A percentile compares a stretch with the other conserved stretches of the same genome.
These are phyloP conservation scores for Brachynemurus nebulosus DNA, from an alignment of 2,888 invertebrate species.

Conservation along the genomic window DNA sequence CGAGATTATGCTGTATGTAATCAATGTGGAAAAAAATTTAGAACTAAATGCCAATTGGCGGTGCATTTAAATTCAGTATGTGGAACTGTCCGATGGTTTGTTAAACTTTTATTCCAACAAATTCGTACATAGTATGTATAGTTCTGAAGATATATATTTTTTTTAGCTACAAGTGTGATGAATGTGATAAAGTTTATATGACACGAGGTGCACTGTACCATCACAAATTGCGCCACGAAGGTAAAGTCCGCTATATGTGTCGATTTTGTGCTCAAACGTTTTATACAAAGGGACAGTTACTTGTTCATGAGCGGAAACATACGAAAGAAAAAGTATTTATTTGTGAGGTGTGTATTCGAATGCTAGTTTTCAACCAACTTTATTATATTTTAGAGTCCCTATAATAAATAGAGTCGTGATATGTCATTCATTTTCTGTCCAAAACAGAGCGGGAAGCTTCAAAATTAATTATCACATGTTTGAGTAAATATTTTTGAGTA, in stretches of 20 bases:
- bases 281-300: conserved; percentile 25
- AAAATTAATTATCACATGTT: too few relatives aligned
- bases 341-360: conserved; percentile 24
- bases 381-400: too few relatives aligned
- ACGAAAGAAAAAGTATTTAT: conserved; percentile 27
- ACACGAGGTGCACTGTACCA: conserved; percentile 26
- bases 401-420: too few relatives aligned
- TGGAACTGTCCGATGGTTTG: conserved; percentile 29
- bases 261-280: conserved; percentile 28
- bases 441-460: too few relatives aligned
- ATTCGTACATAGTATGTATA: background rate
- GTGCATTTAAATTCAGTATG: conserved; percentile 30
- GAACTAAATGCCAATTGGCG: conserved; percentile 28
- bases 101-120: background rate
- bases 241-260: conserved; percentile 24
- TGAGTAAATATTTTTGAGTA: too few relatives aligned
- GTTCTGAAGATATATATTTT: background rate
- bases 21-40: conserved; percentile 32
- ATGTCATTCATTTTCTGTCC: too few relatives aligned
- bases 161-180: conserved; percentile 18
- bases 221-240: conserved; percentile 26
- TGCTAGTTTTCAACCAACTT: too few relatives aligned
- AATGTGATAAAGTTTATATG: conserved; percentile 25
- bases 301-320: conserved; percentile 28
- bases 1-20: conserved; percentile 29